Evolutionary conservation across 2,888 invertebrate genomes (phyloP), one percentile per base, ranked within the genome.

Genomic region (Tiliacea aurago): DNA sequence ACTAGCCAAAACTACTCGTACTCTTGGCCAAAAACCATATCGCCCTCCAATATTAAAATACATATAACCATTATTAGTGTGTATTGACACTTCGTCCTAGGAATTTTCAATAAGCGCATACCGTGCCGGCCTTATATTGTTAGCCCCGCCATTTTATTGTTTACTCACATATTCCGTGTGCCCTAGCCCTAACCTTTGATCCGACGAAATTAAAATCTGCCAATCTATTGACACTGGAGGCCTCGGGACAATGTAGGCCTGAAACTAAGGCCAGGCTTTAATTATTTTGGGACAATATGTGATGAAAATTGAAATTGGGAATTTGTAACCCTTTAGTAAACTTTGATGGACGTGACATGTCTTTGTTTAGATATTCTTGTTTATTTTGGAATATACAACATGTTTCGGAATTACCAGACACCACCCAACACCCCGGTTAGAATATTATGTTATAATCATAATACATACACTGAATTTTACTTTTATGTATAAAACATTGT

Each of bases 41-140:
- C 47, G 5, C n/a, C 28, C 37, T 45, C 61, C 33, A 43, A 81
- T 69, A 76, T 56, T 65, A 20, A 56, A 65, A 45, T 64, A 68
- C 56, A 71, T 64, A 45, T 71, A 51, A 58, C 47, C 23, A 72
- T 74, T 84, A 81, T 73, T n/a, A 61, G 23, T 68, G 56, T 47
- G 43, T 76, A 78, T 80, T 45, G 79, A 63, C 56, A 58, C n/a
- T 65, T 68, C 70, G 63, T 76, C 33, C 67, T 45, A 37, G 76
- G 86, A 79, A 85, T 85, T 83, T 86, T 83, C 80, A 85, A 85
- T 85, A 84, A 86, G n/a, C 58, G 68, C 73, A 85, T 84, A 53
- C 73, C 78, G 6, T 10, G 9, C 61, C 51, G 37, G 37, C 47
- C 63, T 49, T 41, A 83, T 78, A 76, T 83, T n/a, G n/a, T n/a